Evolutionary conservation across 2,888 invertebrate species (phyloP).

Genomic region (Leucophenga montana): DNA sequence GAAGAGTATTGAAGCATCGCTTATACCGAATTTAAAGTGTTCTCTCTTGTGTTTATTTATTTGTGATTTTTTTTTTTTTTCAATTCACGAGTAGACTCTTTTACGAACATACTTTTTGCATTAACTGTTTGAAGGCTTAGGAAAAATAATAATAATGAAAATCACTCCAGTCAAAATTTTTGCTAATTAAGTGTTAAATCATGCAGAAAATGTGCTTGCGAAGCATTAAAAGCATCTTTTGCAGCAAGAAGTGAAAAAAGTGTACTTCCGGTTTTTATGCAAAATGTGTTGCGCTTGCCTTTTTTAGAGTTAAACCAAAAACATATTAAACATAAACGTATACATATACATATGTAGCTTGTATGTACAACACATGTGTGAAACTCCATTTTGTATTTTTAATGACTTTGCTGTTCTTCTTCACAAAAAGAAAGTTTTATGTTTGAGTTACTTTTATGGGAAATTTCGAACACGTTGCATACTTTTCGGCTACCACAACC

Average conservation of each 20-base stretch:
- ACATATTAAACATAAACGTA: not conserved
- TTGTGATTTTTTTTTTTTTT: too few relatives aligned
- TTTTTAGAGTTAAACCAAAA: not conserved
- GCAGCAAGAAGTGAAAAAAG: not conserved
- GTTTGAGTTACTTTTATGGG: too few relatives aligned
- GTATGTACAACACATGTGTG: too few relatives aligned
- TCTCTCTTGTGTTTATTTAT: not conserved
- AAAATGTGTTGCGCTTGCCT: not conserved
- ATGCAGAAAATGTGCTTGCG: slow-evolving; percentile 60
- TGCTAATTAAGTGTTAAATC: slow-evolving; percentile 67
- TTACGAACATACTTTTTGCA: too few relatives aligned
- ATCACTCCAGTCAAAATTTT: slow-evolving; percentile 38
- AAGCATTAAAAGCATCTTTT: slow-evolving; percentile 36
- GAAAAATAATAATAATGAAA: not conserved
- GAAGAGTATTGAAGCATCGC: too few relatives aligned
- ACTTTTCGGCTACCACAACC: too few relatives aligned
- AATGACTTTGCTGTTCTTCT: too few relatives aligned
- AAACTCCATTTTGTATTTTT: too few relatives aligned
- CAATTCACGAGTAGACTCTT: not conserved
- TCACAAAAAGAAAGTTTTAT: too few relatives aligned
- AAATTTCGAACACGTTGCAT: too few relatives aligned
- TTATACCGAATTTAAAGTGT: too few relatives aligned
- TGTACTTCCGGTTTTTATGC: not conserved
- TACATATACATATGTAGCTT: not conserved
- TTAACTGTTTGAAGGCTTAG: too few relatives aligned